Evolutionary conservation across 2,888 invertebrate genomes (phyloP), one percentile per base, ranked within the genome.

Genomic region (Fabriciana adippe): DNA sequence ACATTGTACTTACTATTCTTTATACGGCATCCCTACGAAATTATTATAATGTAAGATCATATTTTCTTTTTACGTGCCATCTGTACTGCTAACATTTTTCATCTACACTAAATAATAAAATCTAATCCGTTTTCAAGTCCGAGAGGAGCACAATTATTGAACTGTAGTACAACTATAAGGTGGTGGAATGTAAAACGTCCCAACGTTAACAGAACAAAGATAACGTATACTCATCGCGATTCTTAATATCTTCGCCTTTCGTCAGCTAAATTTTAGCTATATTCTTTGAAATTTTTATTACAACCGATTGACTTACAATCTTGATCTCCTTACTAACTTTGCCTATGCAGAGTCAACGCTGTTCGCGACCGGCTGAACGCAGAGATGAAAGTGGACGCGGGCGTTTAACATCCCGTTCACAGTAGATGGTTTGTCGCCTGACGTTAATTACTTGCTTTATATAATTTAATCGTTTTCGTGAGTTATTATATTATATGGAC

Each of bases 181-280:
- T 66, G 64, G 64, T 68, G 72, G 71, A 73, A 75, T 72, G 72
- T 66, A 68, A 74, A 72, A 69, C 72, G 51, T 77, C 69, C 74
- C 68, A 77, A 73, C 70, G 76, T 79, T 78, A 77, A 80, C 77
- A 77, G 75, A 72, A 78, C 76, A 79, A 80, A 78, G 75, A 66
- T 73, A 77, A 71, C 74, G 73, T 71, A 77, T 73, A 69, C 66
- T 72, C 69, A 62, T 55, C 72, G 66, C 73, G 71, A 72, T 68
- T 16, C 57, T 26, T 56, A 50, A 64, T 65, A 57, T 65, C 51
- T n/a, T 62, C 45, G 15, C 48, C 18, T 48, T 21, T 51, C 65
- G 45, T 56, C 55, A 55, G 56, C 48, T 50, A 26, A 56, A 26
- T 59, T 59, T 26, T 48, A 48, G 48, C 16, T n/a, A 48, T 26